These are phyloP conservation scores for Amphiura filiformis DNA, from an alignment of 35 echinoderm and acorn worm species.

Conservation along the genomic window DNA sequence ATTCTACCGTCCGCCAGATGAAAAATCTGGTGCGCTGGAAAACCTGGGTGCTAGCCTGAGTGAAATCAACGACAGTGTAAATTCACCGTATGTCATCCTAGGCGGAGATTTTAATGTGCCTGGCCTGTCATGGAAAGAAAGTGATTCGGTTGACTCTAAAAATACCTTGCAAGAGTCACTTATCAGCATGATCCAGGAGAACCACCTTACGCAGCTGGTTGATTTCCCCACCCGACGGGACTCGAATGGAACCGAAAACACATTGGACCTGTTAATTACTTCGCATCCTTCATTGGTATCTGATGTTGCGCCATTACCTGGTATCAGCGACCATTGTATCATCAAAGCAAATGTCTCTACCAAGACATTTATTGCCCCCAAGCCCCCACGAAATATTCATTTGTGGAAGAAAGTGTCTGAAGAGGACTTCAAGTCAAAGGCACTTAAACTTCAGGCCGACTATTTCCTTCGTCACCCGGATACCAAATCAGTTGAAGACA, in stretches of 20 bases:
- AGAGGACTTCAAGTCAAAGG: constrained; percentile 10
- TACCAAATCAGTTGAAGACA: constrained; percentile 16
- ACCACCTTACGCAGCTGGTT: constrained; percentile 39
- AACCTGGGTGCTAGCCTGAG: constrained; percentile 8
- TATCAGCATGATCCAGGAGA: constrained; percentile 20
- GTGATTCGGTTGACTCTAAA: neutral
- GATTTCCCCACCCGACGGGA: constrained; percentile 25
- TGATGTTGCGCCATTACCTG: constrained; percentile 6
- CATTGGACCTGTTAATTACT: constrained; percentile 27
- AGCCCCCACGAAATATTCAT: constrained; percentile 26
- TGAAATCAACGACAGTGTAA: neutral
- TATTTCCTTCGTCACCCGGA: constrained; percentile 23
- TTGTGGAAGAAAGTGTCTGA: constrained; percentile 24
- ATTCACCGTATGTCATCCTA: constrained; percentile 24
- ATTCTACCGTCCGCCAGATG: constrained; percentile 4
- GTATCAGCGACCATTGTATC: constrained; percentile 38
- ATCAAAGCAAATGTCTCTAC: constrained; percentile 17
- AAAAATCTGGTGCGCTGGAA: neutral
- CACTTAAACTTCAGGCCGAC: neutral
- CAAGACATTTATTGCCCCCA: neutral
- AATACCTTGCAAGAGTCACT: constrained; percentile 14
- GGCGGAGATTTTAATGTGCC: constrained; percentile 49
- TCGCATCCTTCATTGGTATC: constrained; percentile 9
- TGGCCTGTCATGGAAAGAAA: constrained; percentile 7
- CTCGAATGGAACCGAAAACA: constrained; percentile 16